phyloP scores from a whole-genome alignment of 2,113 vertebrate genomes.

The Phycodurus eques region DNA sequence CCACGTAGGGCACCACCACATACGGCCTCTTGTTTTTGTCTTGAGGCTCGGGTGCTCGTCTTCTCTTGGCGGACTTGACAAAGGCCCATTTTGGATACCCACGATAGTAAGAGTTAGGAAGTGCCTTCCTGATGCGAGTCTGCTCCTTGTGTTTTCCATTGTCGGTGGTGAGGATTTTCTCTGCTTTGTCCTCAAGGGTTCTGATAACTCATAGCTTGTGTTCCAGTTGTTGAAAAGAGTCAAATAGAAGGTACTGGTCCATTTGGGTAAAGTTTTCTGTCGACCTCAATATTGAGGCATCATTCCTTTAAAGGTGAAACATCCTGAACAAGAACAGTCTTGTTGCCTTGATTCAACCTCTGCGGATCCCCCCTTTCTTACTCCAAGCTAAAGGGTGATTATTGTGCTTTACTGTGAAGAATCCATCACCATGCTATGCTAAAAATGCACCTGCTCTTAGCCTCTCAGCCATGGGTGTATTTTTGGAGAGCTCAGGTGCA shows the following conservation, averaged over 20 bases:
- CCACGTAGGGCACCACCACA: too few species aligned
- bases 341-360: too few species aligned
- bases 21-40: background rate
- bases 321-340: too few species aligned
- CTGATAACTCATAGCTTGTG: background rate
- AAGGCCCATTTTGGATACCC: background rate
- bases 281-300: background rate
- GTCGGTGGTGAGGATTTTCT: background rate
- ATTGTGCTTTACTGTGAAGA: constrained; percentile 47
- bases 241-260: background rate
- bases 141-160: background rate
- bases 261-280: background rate
- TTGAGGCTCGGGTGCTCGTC: background rate
- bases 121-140: background rate
- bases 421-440: constrained; percentile 43
- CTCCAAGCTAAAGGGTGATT: constrained; percentile 55
- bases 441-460: constrained; percentile 46
- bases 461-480: constrained; percentile 27
- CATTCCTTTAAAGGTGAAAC: too few species aligned
- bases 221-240: background rate
- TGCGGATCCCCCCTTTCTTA: background rate
- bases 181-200: background rate
- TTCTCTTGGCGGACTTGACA: background rate
- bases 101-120: background rate
- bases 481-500: constrained; percentile 39